Conservation (phyloP, 2,888 invertebrate species). For the Cephus rjabovi region DNA sequence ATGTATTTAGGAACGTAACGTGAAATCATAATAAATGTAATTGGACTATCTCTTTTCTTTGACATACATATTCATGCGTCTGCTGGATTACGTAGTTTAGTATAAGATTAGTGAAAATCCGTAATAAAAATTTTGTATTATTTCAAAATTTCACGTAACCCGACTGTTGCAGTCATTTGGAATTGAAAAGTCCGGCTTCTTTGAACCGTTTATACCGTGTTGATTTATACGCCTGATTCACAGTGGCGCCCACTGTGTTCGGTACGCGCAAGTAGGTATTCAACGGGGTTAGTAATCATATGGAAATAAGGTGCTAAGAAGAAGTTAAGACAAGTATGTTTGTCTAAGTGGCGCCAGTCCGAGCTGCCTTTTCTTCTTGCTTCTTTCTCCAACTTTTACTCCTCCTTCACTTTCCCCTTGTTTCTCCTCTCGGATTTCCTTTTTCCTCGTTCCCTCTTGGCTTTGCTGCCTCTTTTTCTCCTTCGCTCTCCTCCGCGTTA, state of each 20-base stretch:
- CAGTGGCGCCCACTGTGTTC: background rate
- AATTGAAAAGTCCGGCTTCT: background rate
- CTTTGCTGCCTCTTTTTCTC: conserved; percentile 1
- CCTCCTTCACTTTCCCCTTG: background rate
- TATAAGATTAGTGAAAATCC: background rate
- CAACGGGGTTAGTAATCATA: conserved; percentile 51
- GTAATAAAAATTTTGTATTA: background rate
- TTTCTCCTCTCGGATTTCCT: conserved; percentile 22
- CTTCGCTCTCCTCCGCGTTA: conserved; percentile 1
- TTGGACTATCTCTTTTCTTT: background rate
- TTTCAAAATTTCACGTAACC: background rate
- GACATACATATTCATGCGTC: background rate
- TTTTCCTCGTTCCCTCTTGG: conserved; percentile 17
- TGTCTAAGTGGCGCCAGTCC: conserved; percentile 47
- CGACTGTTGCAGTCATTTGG: background rate
- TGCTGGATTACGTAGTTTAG: background rate
- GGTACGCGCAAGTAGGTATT: conserved; percentile 26
- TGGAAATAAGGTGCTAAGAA: conserved; percentile 57
- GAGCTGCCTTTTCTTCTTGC: background rate
- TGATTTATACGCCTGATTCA: background rate
- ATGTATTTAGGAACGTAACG: background rate
- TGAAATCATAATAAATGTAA: background rate
- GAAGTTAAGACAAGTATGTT: conserved; percentile 49
- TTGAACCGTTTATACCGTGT: background rate
- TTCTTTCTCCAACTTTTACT: background rate